Evolutionary conservation across 2,113 vertebrate species (phyloP), one percentile per base, ranked within the genome.

Genomic region (Lampris incognitus): DNA sequence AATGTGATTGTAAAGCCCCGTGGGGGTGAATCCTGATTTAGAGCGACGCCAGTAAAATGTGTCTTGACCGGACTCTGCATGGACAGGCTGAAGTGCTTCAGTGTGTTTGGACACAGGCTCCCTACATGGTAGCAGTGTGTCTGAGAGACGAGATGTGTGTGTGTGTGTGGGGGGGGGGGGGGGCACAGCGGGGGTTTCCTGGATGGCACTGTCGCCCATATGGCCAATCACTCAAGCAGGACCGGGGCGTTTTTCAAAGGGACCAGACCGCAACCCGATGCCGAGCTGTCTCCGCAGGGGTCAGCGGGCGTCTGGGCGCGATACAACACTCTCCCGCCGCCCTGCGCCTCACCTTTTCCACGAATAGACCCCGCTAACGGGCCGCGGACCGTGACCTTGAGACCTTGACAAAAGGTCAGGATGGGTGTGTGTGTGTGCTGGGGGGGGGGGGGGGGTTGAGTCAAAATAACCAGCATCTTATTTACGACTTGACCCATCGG

Each of bases 181-280:
- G 66, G 77, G 83, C 86, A 84, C 87, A 50, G 88, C 9, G 65
- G 87, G 90, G 81, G 78, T 72, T 74, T 87, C 74, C 79, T 86
- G 88, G 90, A 91, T 89, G 85, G 85, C 84, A 87, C 72, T 81
- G 80, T 68, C 38, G 81, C 85, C 90, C 90, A 93, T 92, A 92
- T 92, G 91, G 90, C 89, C 88, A 73, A 92, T 91, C 90, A 92
- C 89, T 94, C 91, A 90, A 83, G 79, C 75, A 71, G 74, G 71
- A 56, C 82, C 1, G 71, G 66, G 78, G 81, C 76, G 78, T 79
- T 89, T 24, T 92, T 91, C 83, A 91, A 89, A 92, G 89, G 74
- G 85, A 84, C 78, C 71, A 72, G 68, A 81, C 87, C 89, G 93
- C 88, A 92, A 91, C 89, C 76, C 80, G 86, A 90, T 71, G 85